phyloP scores from a whole-genome alignment of 2,888 invertebrate species.

The Drosophila mimica region DNA sequence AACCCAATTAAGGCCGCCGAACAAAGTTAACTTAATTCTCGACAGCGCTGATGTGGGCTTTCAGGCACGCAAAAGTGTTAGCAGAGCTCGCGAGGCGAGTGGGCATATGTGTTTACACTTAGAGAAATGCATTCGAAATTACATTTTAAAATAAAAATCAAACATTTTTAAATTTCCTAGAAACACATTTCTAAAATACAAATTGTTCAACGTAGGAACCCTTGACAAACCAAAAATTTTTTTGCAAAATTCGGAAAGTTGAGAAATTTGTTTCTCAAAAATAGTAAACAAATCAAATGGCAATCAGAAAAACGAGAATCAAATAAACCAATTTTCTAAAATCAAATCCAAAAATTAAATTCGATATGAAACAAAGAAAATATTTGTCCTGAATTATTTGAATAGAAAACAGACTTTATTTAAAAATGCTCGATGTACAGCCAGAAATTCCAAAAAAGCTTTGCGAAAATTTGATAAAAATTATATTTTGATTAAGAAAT shows the following conservation, averaged over 20 bases:
- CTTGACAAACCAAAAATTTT: neutral
- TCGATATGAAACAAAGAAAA: neutral
- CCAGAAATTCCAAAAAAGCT: neutral
- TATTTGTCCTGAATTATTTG: neutral
- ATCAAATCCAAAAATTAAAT: too few species aligned
- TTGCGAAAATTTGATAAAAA: neutral
- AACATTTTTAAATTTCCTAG: neutral
- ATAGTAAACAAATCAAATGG: neutral
- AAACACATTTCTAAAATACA: neutral
- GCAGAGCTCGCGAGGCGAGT: neutral
- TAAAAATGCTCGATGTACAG: neutral
- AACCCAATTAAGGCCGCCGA: slow-evolving; percentile 75
- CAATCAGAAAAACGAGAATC: neutral
- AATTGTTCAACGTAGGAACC: neutral
- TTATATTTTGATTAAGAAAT: neutral
- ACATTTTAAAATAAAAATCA: neutral
- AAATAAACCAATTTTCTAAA: neutral
- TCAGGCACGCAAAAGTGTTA: slow-evolving; percentile 39
- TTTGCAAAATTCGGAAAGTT: neutral
- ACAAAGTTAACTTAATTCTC: slow-evolving; percentile 62
- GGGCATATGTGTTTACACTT: slow-evolving; percentile 15
- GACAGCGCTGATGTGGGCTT: slow-evolving; percentile 13
- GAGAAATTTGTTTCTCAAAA: neutral
- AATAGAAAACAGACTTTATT: neutral
- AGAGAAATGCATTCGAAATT: neutral